These are phyloP conservation scores for Anthopleura sola DNA, from an alignment of 64 coral and sea anemone genomes.

Conservation along the genomic window DNA sequence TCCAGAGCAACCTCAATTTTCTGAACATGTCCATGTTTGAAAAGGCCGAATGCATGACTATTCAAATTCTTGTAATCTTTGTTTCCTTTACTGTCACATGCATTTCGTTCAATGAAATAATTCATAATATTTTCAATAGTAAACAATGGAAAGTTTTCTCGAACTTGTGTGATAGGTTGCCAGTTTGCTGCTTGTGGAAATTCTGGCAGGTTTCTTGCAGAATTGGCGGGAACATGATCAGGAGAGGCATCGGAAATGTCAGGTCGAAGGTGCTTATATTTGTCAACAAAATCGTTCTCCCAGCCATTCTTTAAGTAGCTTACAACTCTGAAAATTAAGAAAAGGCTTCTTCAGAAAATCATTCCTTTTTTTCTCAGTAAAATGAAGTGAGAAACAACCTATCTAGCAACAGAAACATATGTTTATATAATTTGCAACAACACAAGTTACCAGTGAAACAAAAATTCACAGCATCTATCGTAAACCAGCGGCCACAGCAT, in stretches of 20 bases:
- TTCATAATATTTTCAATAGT: constrained; percentile 35
- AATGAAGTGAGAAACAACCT: background rate
- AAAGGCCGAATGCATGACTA: constrained; percentile 35
- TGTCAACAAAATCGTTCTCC: constrained; percentile 30
- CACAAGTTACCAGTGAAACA: too few species aligned
- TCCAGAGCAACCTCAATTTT: background rate
- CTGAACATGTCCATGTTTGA: constrained; percentile 45
- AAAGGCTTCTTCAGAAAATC: background rate
- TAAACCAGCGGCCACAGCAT: too few species aligned
- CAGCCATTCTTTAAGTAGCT: constrained; percentile 41
- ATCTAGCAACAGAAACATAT: too few species aligned
- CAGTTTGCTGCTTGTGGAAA: background rate
- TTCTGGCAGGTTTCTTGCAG: background rate
- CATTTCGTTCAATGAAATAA: constrained; percentile 26
- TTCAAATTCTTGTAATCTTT: constrained; percentile 35
- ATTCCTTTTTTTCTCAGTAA: background rate
- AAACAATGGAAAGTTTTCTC: background rate
- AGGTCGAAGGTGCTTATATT: background rate
- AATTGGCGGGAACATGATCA: background rate
- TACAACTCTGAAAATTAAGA: constrained; percentile 9
- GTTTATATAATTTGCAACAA: too few species aligned
- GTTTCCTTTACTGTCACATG: constrained; percentile 10
- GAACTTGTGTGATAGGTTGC: background rate
- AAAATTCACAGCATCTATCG: too few species aligned
- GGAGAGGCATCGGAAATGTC: background rate